Evolutionary conservation across 2,888 invertebrate genomes (phyloP), one percentile per base, ranked within the genome.

Genomic region (Hylaea fasciaria): DNA sequence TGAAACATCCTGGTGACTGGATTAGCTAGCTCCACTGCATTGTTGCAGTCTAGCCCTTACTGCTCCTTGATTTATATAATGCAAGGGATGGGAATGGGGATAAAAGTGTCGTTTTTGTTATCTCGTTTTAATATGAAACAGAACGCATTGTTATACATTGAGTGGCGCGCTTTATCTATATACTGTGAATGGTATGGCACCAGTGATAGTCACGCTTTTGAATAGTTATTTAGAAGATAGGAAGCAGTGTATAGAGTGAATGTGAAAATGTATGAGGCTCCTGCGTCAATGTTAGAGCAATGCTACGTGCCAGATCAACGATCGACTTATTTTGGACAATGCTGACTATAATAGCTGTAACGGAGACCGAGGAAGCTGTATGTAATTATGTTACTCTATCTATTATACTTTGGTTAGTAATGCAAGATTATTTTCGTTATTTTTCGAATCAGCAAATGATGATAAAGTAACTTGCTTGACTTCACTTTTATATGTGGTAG

Each of bases 71-170:
- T 3, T 43, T 17, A 41, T 0, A 55, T 40, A 43, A 39, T 10
- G 14, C 37, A 35, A 11, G 54, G 46, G 54, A 48, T 52, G 46
- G 28, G 56, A 51, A 57, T 56, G 64, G 55, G 55, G 58, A 56
- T 64, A 59, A 67, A 62, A 70, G 60, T 63, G 62, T 14, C 58
- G 55, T 68, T 64, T 67, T 70, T 62, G 64, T 56, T 64, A 64
- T 63, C 69, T 72, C 64, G 71, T 70, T 64, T 63, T 58, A 64
- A 65, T 63, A 48, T 46, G 40, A 56, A 62, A 62, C 56, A 45
- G 43, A 57, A 44, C n/a, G 56, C 45, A 65, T 69, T 64, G 66
- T 63, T 47, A 56, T 39, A 58, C 60, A 64, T 57, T 65, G 61
- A 69, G 64, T 57, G 49, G 43, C 57, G 55, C 51, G 55, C 62